These are phyloP conservation scores for Cephus cinctus DNA, from an alignment of 1,140 invertebrate genomes.

Conservation along the genomic window DNA sequence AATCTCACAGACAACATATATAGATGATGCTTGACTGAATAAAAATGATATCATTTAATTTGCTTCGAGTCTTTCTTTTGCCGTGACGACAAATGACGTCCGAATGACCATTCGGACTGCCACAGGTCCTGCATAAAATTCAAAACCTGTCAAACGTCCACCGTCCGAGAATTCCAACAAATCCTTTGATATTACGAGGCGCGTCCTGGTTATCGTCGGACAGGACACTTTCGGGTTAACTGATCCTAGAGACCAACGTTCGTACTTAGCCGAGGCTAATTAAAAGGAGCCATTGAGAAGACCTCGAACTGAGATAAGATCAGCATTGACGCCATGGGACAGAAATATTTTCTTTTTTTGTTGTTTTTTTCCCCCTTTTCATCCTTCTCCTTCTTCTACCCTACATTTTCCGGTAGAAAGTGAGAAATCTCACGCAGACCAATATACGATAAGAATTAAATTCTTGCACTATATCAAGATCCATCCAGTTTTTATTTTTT, in stretches of 20 bases:
- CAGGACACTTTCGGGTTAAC: constrained; percentile 11
- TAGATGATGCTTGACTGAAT: too few relatives aligned
- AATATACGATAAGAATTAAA: too few relatives aligned
- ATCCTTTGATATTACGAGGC: neutral
- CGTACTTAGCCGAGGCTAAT: constrained; percentile 37
- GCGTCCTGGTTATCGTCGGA: neutral
- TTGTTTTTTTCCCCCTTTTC: too few relatives aligned
- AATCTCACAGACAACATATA: neutral
- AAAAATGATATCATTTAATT: too few relatives aligned
- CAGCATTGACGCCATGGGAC: constrained; percentile 37
- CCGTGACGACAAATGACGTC: constrained; percentile 7
- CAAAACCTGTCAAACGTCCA: too few relatives aligned
- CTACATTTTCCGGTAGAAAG: constrained; percentile 25
- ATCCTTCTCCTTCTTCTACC: too few relatives aligned
- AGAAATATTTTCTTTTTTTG: too few relatives aligned
- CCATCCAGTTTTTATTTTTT: too few relatives aligned
- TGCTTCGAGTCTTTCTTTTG: neutral
- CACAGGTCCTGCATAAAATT: too few relatives aligned
- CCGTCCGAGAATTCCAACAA: constrained; percentile 2
- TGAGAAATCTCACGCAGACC: constrained; percentile 35
- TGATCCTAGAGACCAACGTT: constrained; percentile 14
- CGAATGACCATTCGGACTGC: neutral
- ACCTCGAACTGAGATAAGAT: constrained; percentile 43
- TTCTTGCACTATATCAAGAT: too few relatives aligned
- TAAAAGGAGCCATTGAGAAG: constrained; percentile 46